Evolutionary conservation across 2,797 vertebrate species (phyloP).

Genomic region (Okamejei kenojei): DNA sequence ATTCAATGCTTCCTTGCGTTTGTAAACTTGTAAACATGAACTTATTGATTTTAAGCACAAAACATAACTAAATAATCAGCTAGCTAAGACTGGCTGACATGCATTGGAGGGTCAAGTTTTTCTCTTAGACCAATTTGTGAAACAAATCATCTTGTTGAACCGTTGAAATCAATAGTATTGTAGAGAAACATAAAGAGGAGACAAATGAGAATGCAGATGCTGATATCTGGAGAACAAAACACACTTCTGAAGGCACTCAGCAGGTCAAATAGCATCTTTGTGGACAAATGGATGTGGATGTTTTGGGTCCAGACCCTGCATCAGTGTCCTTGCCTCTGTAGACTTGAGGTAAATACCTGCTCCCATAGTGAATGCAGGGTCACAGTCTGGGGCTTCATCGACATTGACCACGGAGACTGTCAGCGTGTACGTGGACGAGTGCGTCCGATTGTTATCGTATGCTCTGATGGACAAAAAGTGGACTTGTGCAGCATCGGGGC

Average conservation of each 20-base stretch:
- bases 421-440: conserved; percentile 9
- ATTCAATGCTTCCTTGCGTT: neutral
- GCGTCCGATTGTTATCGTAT: conserved; percentile 15
- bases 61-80: neutral
- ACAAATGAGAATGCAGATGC: no score
- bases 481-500: neutral
- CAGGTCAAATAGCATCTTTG: no score
- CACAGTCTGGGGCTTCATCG: conserved; percentile 6
- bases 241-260: no score
- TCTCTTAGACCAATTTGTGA: neutral
- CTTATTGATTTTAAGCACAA: neutral
- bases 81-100: neutral
- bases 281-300: no score
- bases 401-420: conserved; percentile 6
- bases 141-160: neutral
- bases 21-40: no score
- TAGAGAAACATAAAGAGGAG: neutral
- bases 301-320: no score
- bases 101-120: neutral
- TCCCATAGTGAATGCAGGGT: conserved; percentile 20
- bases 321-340: no score
- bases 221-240: no score
- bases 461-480: conserved; percentile 23
- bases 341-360: neutral
- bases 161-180: no score